Evolutionary conservation across 2,888 invertebrate genomes (phyloP).

Genomic region (Eugnorisma glareosa): DNA sequence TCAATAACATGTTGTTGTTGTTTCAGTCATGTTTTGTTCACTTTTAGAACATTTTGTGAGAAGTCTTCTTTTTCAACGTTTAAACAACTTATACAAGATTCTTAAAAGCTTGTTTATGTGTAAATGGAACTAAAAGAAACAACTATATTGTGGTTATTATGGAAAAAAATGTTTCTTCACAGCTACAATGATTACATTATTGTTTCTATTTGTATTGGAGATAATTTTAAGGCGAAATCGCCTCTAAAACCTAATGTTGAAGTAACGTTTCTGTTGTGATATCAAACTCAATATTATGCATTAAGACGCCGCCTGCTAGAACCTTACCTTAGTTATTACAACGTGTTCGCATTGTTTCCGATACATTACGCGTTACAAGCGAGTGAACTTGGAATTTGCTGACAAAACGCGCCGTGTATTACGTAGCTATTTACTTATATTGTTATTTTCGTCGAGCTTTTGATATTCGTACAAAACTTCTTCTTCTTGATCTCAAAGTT

Average conservation of each 20-base stretch:
- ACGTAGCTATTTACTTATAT: constrained; percentile 6
- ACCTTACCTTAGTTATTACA: constrained; percentile 27
- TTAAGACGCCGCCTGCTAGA: constrained; percentile 4
- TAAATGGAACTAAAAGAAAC: not conserved
- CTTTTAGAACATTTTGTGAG: not conserved
- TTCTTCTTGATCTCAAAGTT: too few species aligned
- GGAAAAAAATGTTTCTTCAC: not conserved
- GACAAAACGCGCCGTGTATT: constrained; percentile 34
- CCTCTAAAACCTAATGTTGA: not conserved
- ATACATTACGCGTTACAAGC: constrained; percentile 54
- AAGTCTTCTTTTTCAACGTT: not conserved
- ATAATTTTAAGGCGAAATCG: not conserved
- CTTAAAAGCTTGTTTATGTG: not conserved
- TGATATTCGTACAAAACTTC: not conserved
- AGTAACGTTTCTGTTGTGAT: constrained; percentile 8
- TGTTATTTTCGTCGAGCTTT: constrained; percentile 12
- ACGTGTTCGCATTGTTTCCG: constrained; percentile 45
- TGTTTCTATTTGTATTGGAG: not conserved
- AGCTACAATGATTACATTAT: not conserved
- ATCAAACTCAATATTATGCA: constrained; percentile 6
- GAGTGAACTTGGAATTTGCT: constrained; percentile 32
- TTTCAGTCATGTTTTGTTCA: not conserved
- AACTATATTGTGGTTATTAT: not conserved
- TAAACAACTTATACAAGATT: not conserved
- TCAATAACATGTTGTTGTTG: not conserved